phyloP scores from a whole-genome alignment of 2,113 vertebrate species.

The Gnathonemus longibarbis region DNA sequence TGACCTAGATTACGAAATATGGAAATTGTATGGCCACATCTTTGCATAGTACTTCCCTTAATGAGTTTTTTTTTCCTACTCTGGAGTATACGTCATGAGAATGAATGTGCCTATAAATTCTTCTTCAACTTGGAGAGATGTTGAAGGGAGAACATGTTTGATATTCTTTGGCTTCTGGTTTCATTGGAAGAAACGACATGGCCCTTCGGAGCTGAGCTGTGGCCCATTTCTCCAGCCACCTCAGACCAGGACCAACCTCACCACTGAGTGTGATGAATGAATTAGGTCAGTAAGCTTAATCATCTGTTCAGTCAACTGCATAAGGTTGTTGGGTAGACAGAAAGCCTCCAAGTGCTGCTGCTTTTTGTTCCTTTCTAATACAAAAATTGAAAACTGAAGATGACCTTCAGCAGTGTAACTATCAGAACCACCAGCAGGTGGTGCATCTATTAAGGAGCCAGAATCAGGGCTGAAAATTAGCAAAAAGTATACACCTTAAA shows the following conservation, averaged over 20 bases:
- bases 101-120: background rate
- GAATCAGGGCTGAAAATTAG: background rate
- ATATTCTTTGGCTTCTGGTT: background rate
- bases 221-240: background rate
- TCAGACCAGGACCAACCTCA: background rate
- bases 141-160: background rate
- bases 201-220: background rate
- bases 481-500: background rate
- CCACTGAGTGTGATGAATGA: background rate
- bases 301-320: background rate
- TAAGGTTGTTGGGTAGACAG: background rate
- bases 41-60: background rate
- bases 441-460: background rate
- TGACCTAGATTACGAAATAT: background rate
- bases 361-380: background rate
- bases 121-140: background rate
- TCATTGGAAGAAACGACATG: background rate
- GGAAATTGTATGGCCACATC: background rate
- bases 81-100: background rate
- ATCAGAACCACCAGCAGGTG: background rate
- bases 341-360: background rate
- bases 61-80: background rate
- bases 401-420: background rate
- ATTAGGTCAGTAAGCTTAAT: background rate
- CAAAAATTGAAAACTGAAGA: background rate